Conservation (phyloP, 2,113 vertebrate species). For the Coreoperca whiteheadi region DNA sequence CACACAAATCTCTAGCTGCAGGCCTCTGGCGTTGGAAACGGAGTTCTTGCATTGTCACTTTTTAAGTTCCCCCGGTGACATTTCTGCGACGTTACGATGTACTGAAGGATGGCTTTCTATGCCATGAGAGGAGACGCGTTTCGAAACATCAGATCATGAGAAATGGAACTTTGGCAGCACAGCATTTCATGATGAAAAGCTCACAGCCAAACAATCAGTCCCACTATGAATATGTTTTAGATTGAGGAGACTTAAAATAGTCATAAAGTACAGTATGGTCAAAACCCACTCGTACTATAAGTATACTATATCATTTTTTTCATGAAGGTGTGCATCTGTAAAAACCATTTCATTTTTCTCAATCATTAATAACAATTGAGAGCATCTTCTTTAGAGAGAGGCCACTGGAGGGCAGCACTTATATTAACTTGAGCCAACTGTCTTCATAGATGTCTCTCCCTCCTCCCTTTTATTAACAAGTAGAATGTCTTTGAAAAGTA, state of each 20-base stretch:
- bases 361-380: too few species aligned
- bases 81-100: background rate
- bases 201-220: background rate
- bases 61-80: background rate
- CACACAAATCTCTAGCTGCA: background rate
- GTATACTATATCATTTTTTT: background rate
- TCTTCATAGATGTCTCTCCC: background rate
- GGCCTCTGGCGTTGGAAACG: background rate
- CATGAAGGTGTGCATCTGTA: background rate
- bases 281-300: background rate
- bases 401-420: slow-evolving; percentile 52
- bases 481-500: background rate
- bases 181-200: too few species aligned
- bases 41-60: too few species aligned
- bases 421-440: background rate
- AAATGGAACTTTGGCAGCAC: background rate
- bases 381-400: background rate
- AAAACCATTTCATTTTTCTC: background rate
- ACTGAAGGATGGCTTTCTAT: background rate
- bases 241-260: background rate
- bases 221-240: background rate
- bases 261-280: background rate
- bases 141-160: background rate
- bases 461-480: background rate
- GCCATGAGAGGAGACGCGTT: background rate